Percentiles rank a stretch among this genome's conserved stretches.
These are phyloP conservation scores for Peromyscus attwateri DNA, from an alignment of 2,797 vertebrate species.

Conservation along the genomic window DNA sequence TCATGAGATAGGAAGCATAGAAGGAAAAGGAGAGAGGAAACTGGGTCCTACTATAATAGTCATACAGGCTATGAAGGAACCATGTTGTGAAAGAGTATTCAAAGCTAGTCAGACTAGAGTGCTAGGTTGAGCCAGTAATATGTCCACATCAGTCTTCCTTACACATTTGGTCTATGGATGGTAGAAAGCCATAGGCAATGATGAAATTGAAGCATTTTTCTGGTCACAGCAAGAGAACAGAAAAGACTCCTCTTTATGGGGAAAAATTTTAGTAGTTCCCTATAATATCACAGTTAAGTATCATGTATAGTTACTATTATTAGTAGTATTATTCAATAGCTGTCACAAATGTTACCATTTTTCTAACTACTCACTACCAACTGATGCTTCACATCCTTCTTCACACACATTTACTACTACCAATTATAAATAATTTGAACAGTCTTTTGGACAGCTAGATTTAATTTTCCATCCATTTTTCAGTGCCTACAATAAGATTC, in stretches of 20 bases:
- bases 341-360: not conserved
- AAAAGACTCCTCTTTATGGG: not conserved
- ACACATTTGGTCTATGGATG: not conserved
- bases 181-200: accelerated
- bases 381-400: too few relatives aligned
- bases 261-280: not conserved
- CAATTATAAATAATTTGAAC: not conserved
- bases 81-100: not conserved
- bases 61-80: not conserved
- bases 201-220: not conserved
- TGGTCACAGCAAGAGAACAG: not conserved
- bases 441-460: not conserved
- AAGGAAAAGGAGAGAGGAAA: not conserved
- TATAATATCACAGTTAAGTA: not conserved
- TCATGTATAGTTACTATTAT: not conserved
- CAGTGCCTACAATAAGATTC: not conserved
- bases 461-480: not conserved
- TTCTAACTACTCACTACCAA: not conserved
- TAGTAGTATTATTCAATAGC: not conserved
- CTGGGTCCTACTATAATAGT: not conserved
- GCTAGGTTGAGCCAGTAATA: too few relatives aligned
- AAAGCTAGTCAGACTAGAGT: not conserved
- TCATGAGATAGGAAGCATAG: not conserved
- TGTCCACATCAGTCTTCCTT: not conserved
- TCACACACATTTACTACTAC: not conserved